Percentiles rank a stretch among this genome's conserved stretches.
phyloP scores from a whole-genome alignment of 2,888 invertebrate species.

The Folsomia candida region DNA sequence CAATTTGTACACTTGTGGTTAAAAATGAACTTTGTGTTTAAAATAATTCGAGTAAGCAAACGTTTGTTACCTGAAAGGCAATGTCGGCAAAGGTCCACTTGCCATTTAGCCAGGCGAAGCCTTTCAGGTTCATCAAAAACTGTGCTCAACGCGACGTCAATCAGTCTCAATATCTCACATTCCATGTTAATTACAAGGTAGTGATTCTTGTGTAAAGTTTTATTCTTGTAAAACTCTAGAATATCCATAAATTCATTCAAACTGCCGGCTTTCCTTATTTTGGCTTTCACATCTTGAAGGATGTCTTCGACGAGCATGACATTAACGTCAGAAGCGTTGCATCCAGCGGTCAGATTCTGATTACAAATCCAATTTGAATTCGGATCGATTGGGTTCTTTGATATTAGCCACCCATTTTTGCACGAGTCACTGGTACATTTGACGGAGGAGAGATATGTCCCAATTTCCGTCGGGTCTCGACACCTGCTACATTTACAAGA shows the following conservation, averaged over 20 bases:
- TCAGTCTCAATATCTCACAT: slow-evolving; percentile 33
- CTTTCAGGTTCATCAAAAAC: slow-evolving; percentile 22
- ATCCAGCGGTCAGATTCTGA: slow-evolving; percentile 8
- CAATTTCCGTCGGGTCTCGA: slow-evolving; percentile 28
- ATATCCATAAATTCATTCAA: slow-evolving; percentile 28
- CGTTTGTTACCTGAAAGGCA: too few species aligned
- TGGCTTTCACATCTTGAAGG: slow-evolving; percentile 32
- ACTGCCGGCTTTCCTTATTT: slow-evolving; percentile 23
- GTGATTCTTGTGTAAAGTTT: slow-evolving; percentile 37
- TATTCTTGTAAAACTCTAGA: slow-evolving; percentile 33
- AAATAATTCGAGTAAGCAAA: too few species aligned
- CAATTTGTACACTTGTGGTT: too few species aligned
- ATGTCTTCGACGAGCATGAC: not conserved
- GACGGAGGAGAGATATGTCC: slow-evolving; percentile 33
- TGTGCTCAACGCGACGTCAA: slow-evolving; percentile 29
- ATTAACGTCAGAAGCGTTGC: slow-evolving; percentile 3
- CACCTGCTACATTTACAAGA: slow-evolving; percentile 34
- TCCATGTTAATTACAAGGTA: slow-evolving; percentile 38
- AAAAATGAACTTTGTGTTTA: too few species aligned
- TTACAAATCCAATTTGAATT: slow-evolving; percentile 38
- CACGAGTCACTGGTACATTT: slow-evolving; percentile 34
- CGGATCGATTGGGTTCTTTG: slow-evolving; percentile 29
- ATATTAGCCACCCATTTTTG: slow-evolving; percentile 36
- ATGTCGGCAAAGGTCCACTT: slow-evolving; percentile 31
- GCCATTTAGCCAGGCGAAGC: slow-evolving; percentile 32